These are phyloP conservation scores for Drosophila picticornis DNA, from an alignment of 2,888 invertebrate species.

Conservation along the genomic window DNA sequence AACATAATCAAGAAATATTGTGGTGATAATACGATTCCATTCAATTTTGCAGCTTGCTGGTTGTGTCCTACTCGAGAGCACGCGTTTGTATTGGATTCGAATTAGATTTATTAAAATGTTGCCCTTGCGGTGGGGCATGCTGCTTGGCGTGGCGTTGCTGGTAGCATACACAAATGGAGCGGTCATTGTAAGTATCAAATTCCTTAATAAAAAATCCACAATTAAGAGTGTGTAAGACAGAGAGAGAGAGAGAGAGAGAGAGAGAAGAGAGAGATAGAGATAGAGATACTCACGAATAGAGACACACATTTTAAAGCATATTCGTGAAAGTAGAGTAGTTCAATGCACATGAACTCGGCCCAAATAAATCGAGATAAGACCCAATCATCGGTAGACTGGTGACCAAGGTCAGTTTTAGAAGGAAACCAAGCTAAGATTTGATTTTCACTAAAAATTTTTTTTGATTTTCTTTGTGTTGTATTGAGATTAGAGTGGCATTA, in stretches of 20 bases:
- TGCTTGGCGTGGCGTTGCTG: constrained; percentile 76
- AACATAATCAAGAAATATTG: constrained; percentile 32
- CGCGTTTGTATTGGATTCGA: constrained; percentile 63
- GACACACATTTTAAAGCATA: constrained; percentile 4
- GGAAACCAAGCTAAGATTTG: constrained; percentile 15
- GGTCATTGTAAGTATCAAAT: constrained; percentile 78
- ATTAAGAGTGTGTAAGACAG: constrained; percentile 6
- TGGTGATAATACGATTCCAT: constrained; percentile 69
- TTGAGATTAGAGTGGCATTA: constrained; percentile 61
- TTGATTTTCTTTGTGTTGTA: background rate
- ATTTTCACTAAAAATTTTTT: background rate
- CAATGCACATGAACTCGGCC: constrained; percentile 60
- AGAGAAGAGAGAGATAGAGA: background rate
- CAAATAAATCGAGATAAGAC: constrained; percentile 62
- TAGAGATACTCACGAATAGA: background rate
- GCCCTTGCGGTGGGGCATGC: constrained; percentile 82
- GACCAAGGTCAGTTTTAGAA: constrained; percentile 74
- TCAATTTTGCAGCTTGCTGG: constrained; percentile 78
- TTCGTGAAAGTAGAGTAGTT: constrained; percentile 48
- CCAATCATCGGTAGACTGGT: constrained; percentile 36
- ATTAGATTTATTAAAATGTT: constrained; percentile 79
- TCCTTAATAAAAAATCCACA: constrained; percentile 52
- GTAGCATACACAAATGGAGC: constrained; percentile 80
- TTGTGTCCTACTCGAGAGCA: constrained; percentile 60
- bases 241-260: constrained; percentile 1